Base-by-base conservation (phyloP, 1,140 invertebrate genomes). In the Diorhabda carinulata region DNA sequence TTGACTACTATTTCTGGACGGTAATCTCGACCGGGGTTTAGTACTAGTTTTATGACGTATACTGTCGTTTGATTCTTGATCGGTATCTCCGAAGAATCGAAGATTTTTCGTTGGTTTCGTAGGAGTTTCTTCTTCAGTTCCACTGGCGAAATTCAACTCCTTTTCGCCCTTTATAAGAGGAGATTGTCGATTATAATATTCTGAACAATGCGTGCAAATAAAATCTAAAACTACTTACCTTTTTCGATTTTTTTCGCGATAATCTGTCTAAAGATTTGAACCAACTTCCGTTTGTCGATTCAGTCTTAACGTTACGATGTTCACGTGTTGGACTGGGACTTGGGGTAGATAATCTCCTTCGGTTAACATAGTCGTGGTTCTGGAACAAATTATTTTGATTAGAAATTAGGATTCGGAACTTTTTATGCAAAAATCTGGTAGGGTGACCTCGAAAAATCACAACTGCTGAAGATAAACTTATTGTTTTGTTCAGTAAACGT, bases 21-120 rank as follows among this genome's bases (percentile, higher is more conserved):
- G 69, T 41, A 78, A 45, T 47, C 70, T 72, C 4, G 72, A 56
- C 25, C 71, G 60, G 76, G 63, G 75, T 72, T 78, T 84, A 74
- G 73, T 74, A 72, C 59, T 77, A 56, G 45, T 76, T 75, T 68
- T 80, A 72, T 75, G 84, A 5, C 64, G 59, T 43, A 81, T 67
- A 69, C 84, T 85, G 7, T 82, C 82, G 79, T 87, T 87, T 3
- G 90, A 91, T 75, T 92, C 90, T 62, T 86, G 83, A 77, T 92
- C 91, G 2, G 91, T 92, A 78, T 93, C 91, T 2, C 91, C 91
- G 79, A 92, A 92, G 83, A 92, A 92, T 44, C 91, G 85, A 4
- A 93, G 83, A 81, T 87, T 92, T 75, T 91, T 91, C 73, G 78
- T 85, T 74, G 72, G 84, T 81, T 72, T 74, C 40, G 77, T 68